Conservation (phyloP, 2,797 vertebrate genomes). For the Mustela erminea region DNA sequence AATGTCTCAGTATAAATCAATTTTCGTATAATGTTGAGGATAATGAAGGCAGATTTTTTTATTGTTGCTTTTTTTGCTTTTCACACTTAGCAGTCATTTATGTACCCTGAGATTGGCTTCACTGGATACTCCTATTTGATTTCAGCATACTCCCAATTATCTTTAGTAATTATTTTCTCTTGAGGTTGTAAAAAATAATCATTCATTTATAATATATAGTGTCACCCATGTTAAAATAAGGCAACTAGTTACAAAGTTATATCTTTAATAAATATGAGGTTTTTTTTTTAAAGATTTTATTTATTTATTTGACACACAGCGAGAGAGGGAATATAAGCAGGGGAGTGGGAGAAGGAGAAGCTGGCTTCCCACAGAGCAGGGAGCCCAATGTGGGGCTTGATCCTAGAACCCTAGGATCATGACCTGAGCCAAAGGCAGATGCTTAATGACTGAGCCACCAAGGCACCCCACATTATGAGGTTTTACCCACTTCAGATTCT, state of each 20-base stretch:
- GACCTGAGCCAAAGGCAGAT: too few species aligned
- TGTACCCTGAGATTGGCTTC: not conserved
- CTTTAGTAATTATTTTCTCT: constrained; percentile 59
- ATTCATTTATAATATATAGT: not conserved
- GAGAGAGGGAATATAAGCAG: too few species aligned
- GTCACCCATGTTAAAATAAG: constrained; percentile 4
- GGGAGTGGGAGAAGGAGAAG: too few species aligned
- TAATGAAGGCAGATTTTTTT: constrained; percentile 17
- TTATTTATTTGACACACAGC: too few species aligned
- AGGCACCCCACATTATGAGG: not conserved
- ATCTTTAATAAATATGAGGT: not conserved
- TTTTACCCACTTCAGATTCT: not conserved
- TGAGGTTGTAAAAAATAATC: not conserved
- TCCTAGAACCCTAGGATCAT: too few species aligned
- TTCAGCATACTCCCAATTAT: constrained; percentile 22
- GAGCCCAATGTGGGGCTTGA: too few species aligned
- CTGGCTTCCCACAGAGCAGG: too few species aligned
- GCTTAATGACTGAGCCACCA: too few species aligned
- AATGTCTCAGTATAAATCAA: constrained; percentile 52
- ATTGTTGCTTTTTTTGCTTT: not conserved
- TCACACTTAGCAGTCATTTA: not conserved
- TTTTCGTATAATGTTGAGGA: constrained; percentile 37
- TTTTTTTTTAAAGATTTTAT: too few species aligned
- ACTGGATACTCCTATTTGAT: constrained; percentile 2
- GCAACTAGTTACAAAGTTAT: not conserved